Conservation (phyloP, 2,888 invertebrate genomes). For the Tiliacea citrago region DNA sequence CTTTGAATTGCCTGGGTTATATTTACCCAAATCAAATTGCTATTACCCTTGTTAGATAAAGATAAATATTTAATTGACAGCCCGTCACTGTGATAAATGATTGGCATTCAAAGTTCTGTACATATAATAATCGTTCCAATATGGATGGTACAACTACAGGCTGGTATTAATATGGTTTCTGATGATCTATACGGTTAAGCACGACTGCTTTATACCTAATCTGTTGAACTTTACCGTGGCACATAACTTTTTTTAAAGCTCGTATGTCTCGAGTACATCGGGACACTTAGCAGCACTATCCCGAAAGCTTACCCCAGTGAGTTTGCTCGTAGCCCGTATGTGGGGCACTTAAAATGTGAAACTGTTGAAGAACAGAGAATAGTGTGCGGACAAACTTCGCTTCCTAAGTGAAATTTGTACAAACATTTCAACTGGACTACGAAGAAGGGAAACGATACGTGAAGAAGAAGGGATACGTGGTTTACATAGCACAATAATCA, state of each 20-base stretch:
- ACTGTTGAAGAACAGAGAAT: conserved; percentile 67
- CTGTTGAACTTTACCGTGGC: not conserved
- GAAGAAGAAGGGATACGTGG: conserved; percentile 20
- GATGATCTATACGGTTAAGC: not conserved
- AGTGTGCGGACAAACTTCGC: conserved; percentile 65
- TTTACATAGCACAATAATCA: conserved; percentile 26
- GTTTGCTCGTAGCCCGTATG: conserved; percentile 71
- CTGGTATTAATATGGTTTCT: not conserved
- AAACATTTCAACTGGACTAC: conserved; percentile 57
- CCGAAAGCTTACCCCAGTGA: conserved; percentile 62
- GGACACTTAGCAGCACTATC: conserved; percentile 64
- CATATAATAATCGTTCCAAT: not conserved
- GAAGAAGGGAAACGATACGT: too few relatives aligned
- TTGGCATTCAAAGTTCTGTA: conserved; percentile 19
- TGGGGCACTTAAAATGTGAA: conserved; percentile 75
- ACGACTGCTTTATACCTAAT: too few relatives aligned
- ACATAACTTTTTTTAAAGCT: conserved; percentile 13
- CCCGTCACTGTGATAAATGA: conserved; percentile 16
- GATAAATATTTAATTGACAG: conserved; percentile 43
- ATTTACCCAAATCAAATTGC: conserved; percentile 25
- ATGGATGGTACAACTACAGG: not conserved
- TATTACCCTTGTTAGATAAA: conserved; percentile 19
- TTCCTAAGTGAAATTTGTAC: conserved; percentile 58
- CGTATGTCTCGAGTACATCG: conserved; percentile 18
- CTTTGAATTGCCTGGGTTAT: conserved; percentile 2